A percentile compares a stretch with the other conserved stretches of the same genome.
phyloP scores from a whole-genome alignment of 2,888 invertebrate genomes.

The Leptopilina myrica region DNA sequence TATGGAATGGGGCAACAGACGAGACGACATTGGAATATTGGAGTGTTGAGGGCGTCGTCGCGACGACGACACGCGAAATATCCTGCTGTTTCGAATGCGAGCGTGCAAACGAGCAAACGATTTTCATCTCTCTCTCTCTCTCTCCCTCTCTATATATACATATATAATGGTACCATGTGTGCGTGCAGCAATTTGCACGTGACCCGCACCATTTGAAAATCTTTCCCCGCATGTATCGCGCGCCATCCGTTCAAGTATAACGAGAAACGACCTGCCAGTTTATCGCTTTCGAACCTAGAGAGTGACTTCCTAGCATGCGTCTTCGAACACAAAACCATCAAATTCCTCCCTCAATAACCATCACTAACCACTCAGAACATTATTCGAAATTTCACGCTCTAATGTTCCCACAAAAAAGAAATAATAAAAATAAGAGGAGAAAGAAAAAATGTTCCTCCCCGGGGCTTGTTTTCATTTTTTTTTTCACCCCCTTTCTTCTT shows the following conservation, averaged over 20 bases:
- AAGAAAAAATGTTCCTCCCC: neutral
- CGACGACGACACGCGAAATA: slow-evolving; percentile 23
- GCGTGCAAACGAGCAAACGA: slow-evolving; percentile 39
- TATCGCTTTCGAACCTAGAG: slow-evolving; percentile 32
- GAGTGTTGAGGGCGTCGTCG: slow-evolving; percentile 5
- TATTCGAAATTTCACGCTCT: slow-evolving; percentile 25
- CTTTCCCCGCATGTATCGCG: slow-evolving; percentile 4
- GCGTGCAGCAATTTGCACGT: slow-evolving; percentile 37
- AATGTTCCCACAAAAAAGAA: neutral
- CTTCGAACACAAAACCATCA: slow-evolving; percentile 23
- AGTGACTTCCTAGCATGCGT: slow-evolving; percentile 14
- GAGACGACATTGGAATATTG: slow-evolving; percentile 23
- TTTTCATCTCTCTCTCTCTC: slow-evolving; percentile 11
- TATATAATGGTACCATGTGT: neutral
- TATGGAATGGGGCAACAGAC: neutral
- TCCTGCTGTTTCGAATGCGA: slow-evolving; percentile 34
- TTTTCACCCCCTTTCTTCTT: neutral
- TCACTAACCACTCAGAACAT: slow-evolving; percentile 32
- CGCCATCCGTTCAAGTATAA: slow-evolving; percentile 32
- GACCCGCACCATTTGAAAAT: slow-evolving; percentile 9
- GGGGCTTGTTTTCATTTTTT: neutral
- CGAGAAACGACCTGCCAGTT: slow-evolving; percentile 39
- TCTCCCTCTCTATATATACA: too few relatives aligned
- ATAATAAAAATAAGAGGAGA: too few relatives aligned
- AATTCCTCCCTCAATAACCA: slow-evolving; percentile 12